Evolutionary conservation across 92 coral and sea anemone species (phyloP).

Genomic region (Parazoanthus darwini): DNA sequence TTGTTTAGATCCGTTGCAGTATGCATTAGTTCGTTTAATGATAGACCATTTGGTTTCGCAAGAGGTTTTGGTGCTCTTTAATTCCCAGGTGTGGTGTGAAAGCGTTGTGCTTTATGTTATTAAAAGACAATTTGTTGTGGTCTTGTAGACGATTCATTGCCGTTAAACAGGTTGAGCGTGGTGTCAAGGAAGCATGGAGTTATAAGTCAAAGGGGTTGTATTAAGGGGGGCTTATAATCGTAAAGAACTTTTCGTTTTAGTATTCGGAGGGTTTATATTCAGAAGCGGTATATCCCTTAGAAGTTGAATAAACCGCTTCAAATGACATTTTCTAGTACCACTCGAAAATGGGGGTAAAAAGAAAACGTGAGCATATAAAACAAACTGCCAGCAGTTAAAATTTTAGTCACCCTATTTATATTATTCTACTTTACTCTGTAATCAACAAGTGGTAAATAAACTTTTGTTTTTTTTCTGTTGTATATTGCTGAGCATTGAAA

Average conservation of each 20-base stretch:
- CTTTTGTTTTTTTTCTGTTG: background rate
- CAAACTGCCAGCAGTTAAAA: background rate
- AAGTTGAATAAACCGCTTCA: background rate
- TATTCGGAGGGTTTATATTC: too few relatives aligned
- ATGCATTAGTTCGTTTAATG: constrained; percentile 32
- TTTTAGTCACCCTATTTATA: too few relatives aligned
- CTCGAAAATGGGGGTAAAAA: background rate
- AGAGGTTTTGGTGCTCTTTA: background rate
- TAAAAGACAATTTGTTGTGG: constrained; percentile 34
- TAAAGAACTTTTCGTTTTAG: too few relatives aligned
- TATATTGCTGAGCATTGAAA: background rate
- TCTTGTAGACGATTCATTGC: constrained; percentile 23
- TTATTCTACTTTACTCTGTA: background rate
- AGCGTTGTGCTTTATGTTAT: constrained; percentile 37
- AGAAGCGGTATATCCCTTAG: background rate
- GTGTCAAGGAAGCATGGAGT: too few relatives aligned
- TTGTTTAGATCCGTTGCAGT: constrained; percentile 25
- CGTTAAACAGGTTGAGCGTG: background rate
- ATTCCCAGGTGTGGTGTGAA: constrained; percentile 32
- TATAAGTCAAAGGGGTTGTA: too few relatives aligned
- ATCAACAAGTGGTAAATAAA: background rate
- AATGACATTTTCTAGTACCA: background rate
- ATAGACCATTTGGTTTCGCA: constrained; percentile 34
- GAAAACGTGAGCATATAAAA: background rate
- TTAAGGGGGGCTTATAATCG: too few relatives aligned